These are phyloP conservation scores for Panorpa germanica DNA, from an alignment of 2,888 invertebrate genomes.

Conservation along the genomic window DNA sequence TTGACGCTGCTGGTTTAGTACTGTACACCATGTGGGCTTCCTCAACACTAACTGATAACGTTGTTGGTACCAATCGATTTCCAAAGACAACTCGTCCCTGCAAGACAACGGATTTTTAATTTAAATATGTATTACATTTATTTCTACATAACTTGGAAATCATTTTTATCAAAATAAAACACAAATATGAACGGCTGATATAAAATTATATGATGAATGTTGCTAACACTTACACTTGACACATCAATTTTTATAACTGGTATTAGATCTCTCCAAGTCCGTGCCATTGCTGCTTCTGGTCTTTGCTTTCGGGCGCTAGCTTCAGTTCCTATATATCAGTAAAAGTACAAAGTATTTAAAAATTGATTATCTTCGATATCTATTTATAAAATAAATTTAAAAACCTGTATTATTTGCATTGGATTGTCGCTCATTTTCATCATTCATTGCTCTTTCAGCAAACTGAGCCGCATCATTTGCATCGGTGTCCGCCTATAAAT, in stretches of 20 bases:
- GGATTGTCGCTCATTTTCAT: slow-evolving; percentile 37
- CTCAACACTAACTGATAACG: slow-evolving; percentile 78
- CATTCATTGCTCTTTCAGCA: slow-evolving; percentile 35
- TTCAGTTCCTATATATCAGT: slow-evolving; percentile 15
- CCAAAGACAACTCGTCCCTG: slow-evolving; percentile 87
- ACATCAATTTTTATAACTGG: slow-evolving; percentile 93
- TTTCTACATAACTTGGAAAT: slow-evolving; percentile 5
- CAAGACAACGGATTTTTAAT: slow-evolving; percentile 14
- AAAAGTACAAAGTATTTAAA: slow-evolving; percentile 10
- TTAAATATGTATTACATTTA: slow-evolving; percentile 1
- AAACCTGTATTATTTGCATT: slow-evolving; percentile 29
- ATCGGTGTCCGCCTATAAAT: too few relatives aligned
- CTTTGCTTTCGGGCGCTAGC: slow-evolving; percentile 26
- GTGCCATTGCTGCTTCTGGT: slow-evolving; percentile 67
- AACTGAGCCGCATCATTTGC: slow-evolving; percentile 32
- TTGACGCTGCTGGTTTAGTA: slow-evolving; percentile 86
- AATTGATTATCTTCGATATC: too few relatives aligned
- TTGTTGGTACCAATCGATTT: slow-evolving; percentile 85
- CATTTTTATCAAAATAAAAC: slow-evolving; percentile 1
- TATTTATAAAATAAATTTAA: background rate
- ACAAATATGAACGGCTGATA: background rate
- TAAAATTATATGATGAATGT: background rate
- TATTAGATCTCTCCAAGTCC: slow-evolving; percentile 89
- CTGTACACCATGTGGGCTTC: slow-evolving; percentile 90
- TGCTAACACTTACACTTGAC: slow-evolving; percentile 40